Conservation (phyloP, 2,888 invertebrate genomes). For the Tetramorium bicarinatum region DNA sequence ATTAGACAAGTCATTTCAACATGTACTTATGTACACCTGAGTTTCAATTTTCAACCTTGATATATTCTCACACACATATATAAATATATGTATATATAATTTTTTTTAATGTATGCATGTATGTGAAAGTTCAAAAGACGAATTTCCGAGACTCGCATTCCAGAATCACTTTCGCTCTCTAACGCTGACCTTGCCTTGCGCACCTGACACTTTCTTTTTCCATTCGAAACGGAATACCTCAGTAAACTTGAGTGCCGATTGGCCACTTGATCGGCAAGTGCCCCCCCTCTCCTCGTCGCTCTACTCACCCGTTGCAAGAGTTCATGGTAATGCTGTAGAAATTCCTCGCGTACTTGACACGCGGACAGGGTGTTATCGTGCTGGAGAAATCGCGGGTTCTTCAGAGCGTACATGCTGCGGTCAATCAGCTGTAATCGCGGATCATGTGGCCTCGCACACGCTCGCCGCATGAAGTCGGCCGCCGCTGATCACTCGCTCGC, state of each 20-base stretch:
- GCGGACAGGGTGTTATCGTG: conserved; percentile 88
- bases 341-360: conserved; percentile 92
- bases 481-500: not conserved
- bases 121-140: not conserved
- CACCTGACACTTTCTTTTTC: conserved; percentile 21
- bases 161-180: conserved; percentile 36
- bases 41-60: not conserved
- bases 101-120: too few relatives aligned
- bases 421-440: conserved; percentile 37
- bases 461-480: conserved; percentile 29
- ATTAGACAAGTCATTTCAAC: not conserved
- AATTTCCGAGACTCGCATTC: conserved; percentile 11
- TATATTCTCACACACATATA: too few relatives aligned
- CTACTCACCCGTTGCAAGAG: conserved; percentile 89
- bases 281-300: not conserved
- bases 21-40: not conserved
- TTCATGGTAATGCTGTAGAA: conserved; percentile 90
- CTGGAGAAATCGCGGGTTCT: conserved; percentile 88
- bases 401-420: conserved; percentile 62
- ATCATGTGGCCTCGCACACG: conserved; percentile 28
- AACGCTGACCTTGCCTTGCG: not conserved
- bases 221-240: not conserved
- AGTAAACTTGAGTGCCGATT: not conserved
- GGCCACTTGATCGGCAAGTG: not conserved
- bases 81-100: not conserved